Base-by-base conservation (phyloP, 2,797 vertebrate genomes). In the Myotis pilosus region DNA sequence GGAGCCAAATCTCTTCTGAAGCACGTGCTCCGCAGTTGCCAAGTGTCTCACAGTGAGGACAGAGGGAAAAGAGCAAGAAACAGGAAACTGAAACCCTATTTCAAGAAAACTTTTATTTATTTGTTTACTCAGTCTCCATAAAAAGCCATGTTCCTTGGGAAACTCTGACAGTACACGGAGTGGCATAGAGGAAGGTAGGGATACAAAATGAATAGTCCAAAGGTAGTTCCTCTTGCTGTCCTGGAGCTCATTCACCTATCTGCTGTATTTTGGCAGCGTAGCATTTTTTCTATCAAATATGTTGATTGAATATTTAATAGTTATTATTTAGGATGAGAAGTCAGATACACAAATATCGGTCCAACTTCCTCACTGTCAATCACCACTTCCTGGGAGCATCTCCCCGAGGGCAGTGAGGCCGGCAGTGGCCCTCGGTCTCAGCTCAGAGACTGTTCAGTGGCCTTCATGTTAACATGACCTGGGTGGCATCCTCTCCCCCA, bases 241-340 rank as follows among this genome's bases (percentile, higher is more conserved):
- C 20, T 33, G n/a, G 20, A 10, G 16, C 23, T 83, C 64, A 23
- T 44, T 69, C 11, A 75, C 25, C 57, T 47, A 49, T 93, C 87
- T 28, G 66, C 87, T 83, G 20, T 72, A 74, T 68, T 80, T 78
- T 81, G 53, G 47, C 51, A 76, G 2, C 6, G 3, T 80, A 33
- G 72, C 28, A 66, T 53, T 62, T 62, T 78, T 81, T 41, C 55
- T 33, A 87, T 72, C 51, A 41, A 62, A n/a, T 69, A 71, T 0
- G 6, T 19, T 82, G 41, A 80, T 8, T 53, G 10, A 75, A 66
- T 92, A 94, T 71, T 89, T 89, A 78, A 47, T 66, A 25, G 60
- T 85, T 94, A 28, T 78, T 85, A 89, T 86, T 87, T 49, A 84
- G 36, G 25, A 38, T 75, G 23, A 22, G 55, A 91, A 92, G 66